A percentile compares a stretch with the other conserved stretches of the same genome.
These are phyloP conservation scores for Penelope pileata DNA, from an alignment of 2,113 vertebrate species.

Conservation along the genomic window DNA sequence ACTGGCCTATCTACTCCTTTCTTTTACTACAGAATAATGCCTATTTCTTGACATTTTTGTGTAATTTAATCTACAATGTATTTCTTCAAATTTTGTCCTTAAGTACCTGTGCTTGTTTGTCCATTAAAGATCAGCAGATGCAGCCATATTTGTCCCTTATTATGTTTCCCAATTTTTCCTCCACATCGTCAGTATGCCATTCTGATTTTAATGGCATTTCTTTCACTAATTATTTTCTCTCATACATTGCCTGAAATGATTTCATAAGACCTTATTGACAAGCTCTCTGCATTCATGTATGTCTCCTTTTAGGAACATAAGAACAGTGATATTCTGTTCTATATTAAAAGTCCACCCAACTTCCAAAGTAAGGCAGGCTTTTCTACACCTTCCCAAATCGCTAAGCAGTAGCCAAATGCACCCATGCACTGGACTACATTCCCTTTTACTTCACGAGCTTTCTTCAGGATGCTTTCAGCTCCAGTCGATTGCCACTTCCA, in stretches of 20 bases:
- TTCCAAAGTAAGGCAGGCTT: background rate
- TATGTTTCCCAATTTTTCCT: background rate
- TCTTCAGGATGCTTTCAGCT: background rate
- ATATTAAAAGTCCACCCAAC: background rate
- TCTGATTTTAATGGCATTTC: background rate
- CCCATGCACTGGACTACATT: background rate
- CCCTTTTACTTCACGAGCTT: fast-evolving
- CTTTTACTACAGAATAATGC: background rate
- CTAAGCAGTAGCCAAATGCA: background rate
- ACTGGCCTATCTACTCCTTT: background rate
- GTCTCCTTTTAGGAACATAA: background rate
- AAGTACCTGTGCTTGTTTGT: background rate
- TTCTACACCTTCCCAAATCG: background rate
- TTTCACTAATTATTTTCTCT: background rate
- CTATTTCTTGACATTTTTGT: background rate
- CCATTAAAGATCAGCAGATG: background rate
- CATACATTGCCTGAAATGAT: background rate
- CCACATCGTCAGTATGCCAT: background rate
- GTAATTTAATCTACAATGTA: background rate
- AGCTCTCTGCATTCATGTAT: background rate
- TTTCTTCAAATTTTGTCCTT: background rate
- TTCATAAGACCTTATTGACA: background rate
- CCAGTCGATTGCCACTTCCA: background rate
- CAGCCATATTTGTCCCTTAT: background rate
- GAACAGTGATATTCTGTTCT: background rate